Evolutionary conservation across 2,113 vertebrate genomes (phyloP).

Genomic region (Calcarius ornatus): DNA sequence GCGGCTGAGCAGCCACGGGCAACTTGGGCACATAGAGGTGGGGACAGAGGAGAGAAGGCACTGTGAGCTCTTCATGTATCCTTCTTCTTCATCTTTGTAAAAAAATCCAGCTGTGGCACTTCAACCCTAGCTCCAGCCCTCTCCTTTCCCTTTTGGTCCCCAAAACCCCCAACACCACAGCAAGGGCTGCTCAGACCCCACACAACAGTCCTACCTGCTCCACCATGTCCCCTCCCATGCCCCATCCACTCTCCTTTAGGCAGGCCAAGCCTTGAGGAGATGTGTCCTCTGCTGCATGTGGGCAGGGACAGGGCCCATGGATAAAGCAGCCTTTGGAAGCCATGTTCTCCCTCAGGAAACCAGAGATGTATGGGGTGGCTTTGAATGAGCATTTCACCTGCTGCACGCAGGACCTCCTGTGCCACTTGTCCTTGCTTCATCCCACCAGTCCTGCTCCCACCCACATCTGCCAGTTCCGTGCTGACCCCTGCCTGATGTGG

Average conservation of each 20-base stretch:
- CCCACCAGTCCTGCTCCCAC: not conserved
- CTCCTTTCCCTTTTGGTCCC: not conserved
- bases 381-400: not conserved
- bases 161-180: accelerated
- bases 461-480: accelerated
- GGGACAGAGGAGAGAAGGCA: not conserved
- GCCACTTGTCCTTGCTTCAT: not conserved
- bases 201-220: accelerated
- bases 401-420: accelerated
- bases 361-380: accelerated
- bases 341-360: not conserved
- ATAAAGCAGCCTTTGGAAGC: not conserved
- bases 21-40: not conserved
- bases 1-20: not conserved
- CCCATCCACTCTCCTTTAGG: accelerated
- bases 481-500: no score
- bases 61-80: accelerated
- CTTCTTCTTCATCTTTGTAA: not conserved
- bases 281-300: accelerated
- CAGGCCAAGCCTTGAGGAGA: not conserved
- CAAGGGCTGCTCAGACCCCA: accelerated
- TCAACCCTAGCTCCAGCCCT: not conserved
- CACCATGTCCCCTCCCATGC: accelerated
- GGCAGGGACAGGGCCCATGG: accelerated
- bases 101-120: accelerated